Evolutionary conservation across 2,888 invertebrate genomes (phyloP).

Genomic region (Drosophila nigricruria): DNA sequence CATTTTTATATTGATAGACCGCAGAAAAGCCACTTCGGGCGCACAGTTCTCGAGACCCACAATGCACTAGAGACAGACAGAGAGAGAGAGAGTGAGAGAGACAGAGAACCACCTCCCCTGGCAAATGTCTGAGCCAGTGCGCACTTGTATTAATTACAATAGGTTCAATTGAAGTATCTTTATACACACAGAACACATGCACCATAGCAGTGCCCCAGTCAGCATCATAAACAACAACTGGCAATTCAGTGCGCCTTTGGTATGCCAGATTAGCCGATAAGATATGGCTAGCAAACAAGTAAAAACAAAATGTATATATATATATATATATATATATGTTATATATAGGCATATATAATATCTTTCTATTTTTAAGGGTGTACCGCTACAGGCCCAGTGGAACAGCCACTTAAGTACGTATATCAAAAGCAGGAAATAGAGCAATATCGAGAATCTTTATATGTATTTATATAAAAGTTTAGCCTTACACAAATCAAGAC

Average conservation of each 20-base stretch:
- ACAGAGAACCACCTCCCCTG: slow-evolving; percentile 9
- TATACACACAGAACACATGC: slow-evolving; percentile 20
- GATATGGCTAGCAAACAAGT: slow-evolving; percentile 49
- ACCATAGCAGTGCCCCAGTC: slow-evolving; percentile 13
- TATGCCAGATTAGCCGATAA: slow-evolving; percentile 73
- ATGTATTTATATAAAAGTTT: slow-evolving; percentile 15
- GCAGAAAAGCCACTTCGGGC: slow-evolving; percentile 56
- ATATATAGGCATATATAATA: too few species aligned
- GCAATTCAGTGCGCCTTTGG: slow-evolving; percentile 51
- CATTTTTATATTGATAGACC: slow-evolving; percentile 63
- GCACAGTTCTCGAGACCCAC: slow-evolving; percentile 41
- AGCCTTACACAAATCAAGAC: background rate
- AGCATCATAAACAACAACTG: slow-evolving; percentile 47
- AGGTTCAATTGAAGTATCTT: slow-evolving; percentile 69
- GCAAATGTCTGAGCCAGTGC: slow-evolving; percentile 19
- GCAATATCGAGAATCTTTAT: slow-evolving; percentile 18
- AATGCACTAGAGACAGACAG: slow-evolving; percentile 31
- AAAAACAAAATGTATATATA: slow-evolving; percentile 16
- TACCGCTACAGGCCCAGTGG: slow-evolving; percentile 11
- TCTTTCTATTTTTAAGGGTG: slow-evolving; percentile 39
- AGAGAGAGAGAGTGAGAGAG: background rate
- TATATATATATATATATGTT: too few species aligned
- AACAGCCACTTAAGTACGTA: slow-evolving; percentile 38
- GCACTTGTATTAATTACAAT: slow-evolving; percentile 72
- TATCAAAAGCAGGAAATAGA: background rate